Evolutionary conservation across 2,797 vertebrate genomes (phyloP), one percentile per base, ranked within the genome.

Genomic region (Enoplosus armatus): DNA sequence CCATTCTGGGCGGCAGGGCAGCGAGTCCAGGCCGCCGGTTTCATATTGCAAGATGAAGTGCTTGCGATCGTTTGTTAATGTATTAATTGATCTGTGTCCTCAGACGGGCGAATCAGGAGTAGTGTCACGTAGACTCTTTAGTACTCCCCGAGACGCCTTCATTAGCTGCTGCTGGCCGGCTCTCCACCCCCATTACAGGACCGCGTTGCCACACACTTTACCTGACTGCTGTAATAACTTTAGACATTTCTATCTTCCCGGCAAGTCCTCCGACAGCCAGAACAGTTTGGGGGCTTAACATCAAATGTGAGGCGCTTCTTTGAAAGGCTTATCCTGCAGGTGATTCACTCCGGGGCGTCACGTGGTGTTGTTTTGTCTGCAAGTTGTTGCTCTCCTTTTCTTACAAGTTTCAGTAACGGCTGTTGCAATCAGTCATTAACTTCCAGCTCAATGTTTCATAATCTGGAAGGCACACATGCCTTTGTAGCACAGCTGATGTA

Each of bases 41-140:
- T 92, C 86, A 92, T 89, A 87, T 90, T 90, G 87, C 89, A 74
- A 71, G 82, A 92, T 89, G 90, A 90, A 89, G 90, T 88, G 90
- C 83, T 80, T 7, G 79, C 84, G 73, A 90, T 90, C 77, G 87
- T 93, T 92, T 91, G 89, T 92, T 93, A 92, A 93, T 91, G 90
- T 93, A 91, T 91, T 93, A 93, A 93, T 93, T 93, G 92, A 93
- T 93, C 90, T 89, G 91, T 90, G 91, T 92, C 90, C 90, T 93
- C 90, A 86, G 87, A 87, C 82, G 22, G 77, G 85, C 69, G 27
- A 68, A 93, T 92, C 84, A 79, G 91, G 85, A 92, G 90, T 90
- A 65, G 86, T 85, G 86, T 92, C 91, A 92, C 90, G 90, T 91
- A 89, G 84, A 75, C 90, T 85, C 91, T 87, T 92, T 90, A 92